These are phyloP conservation scores for Phymanthus crucifer DNA, from an alignment of 92 coral and sea anemone genomes.

Conservation along the genomic window DNA sequence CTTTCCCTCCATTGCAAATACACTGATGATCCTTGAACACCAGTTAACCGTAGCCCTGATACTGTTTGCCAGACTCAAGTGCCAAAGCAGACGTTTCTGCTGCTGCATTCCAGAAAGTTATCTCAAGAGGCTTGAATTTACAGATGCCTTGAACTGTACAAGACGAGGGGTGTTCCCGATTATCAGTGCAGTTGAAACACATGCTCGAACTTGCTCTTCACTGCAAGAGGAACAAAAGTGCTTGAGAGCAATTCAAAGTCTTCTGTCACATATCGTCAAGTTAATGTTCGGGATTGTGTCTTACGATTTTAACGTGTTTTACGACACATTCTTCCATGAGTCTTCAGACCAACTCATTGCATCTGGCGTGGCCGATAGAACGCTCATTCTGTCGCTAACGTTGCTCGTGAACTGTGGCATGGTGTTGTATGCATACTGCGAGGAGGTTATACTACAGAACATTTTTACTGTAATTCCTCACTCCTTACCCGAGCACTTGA, in stretches of 20 bases:
- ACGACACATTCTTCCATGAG: slow-evolving; percentile 47
- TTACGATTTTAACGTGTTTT: slow-evolving; percentile 60
- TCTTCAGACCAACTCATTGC: slow-evolving; percentile 34
- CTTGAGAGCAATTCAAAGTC: slow-evolving; percentile 48
- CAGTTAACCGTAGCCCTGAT: slow-evolving; percentile 70
- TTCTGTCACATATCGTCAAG: slow-evolving; percentile 59
- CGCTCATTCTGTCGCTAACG: slow-evolving; percentile 68
- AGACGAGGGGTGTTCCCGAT: slow-evolving; percentile 31
- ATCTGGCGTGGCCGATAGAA: slow-evolving; percentile 78
- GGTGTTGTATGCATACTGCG: slow-evolving; percentile 52
- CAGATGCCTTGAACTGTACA: slow-evolving; percentile 60
- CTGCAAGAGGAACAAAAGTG: slow-evolving; percentile 7
- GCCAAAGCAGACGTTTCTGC: no score
- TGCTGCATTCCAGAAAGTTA: slow-evolving; percentile 81
- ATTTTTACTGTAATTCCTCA: slow-evolving; percentile 34
- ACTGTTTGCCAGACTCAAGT: slow-evolving; percentile 54
- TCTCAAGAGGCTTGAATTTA: slow-evolving; percentile 53
- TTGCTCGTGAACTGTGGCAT: slow-evolving; percentile 90
- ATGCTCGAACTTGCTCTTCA: slow-evolving; percentile 19
- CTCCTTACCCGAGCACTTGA: slow-evolving; percentile 47
- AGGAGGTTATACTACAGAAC: slow-evolving; percentile 42
- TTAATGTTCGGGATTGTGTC: slow-evolving; percentile 66
- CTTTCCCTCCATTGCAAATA: slow-evolving; percentile 68
- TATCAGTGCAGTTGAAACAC: slow-evolving; percentile 53
- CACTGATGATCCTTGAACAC: slow-evolving; percentile 74